A percentile compares a stretch with the other conserved stretches of the same genome.
These are phyloP conservation scores for Tragelaphus eurycerus DNA, from an alignment of 2,797 vertebrate genomes.

Conservation along the genomic window DNA sequence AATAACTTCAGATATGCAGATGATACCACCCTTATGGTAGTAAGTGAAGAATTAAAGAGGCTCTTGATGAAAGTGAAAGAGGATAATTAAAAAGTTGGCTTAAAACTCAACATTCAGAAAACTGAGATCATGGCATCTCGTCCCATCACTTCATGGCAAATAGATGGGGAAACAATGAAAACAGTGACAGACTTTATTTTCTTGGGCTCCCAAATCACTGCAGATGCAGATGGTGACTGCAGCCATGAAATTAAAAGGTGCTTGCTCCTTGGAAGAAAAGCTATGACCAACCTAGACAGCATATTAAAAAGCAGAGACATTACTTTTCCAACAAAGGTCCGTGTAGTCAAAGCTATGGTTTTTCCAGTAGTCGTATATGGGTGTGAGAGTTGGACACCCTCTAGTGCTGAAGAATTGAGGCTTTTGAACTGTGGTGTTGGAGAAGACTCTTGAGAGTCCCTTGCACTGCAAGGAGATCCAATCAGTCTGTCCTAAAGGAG, in stretches of 20 bases:
- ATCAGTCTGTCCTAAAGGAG: not conserved
- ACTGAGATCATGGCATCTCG: not conserved
- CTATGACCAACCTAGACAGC: not conserved
- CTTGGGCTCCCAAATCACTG: not conserved
- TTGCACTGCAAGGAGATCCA: not conserved
- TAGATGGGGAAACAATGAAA: not conserved
- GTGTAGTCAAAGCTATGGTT: not conserved
- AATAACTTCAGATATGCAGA: not conserved
- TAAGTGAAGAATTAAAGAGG: not conserved
- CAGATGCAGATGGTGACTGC: not conserved
- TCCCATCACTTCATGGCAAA: not conserved
- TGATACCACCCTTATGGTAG: not conserved
- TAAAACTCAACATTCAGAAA: not conserved
- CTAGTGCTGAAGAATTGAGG: not conserved
- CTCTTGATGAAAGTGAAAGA: not conserved
- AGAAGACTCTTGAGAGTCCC: not conserved
- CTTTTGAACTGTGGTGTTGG: not conserved
- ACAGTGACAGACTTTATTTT: not conserved
- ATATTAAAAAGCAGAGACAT: not conserved
- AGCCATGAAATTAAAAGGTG: not conserved
- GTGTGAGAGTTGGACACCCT: not conserved
- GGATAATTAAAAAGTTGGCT: not conserved
- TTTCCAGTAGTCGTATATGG: not conserved
- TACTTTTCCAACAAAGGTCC: not conserved
- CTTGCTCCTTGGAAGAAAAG: not conserved